These are phyloP conservation scores for Nomada hirtipes DNA, from an alignment of 2,888 invertebrate species.

Conservation along the genomic window DNA sequence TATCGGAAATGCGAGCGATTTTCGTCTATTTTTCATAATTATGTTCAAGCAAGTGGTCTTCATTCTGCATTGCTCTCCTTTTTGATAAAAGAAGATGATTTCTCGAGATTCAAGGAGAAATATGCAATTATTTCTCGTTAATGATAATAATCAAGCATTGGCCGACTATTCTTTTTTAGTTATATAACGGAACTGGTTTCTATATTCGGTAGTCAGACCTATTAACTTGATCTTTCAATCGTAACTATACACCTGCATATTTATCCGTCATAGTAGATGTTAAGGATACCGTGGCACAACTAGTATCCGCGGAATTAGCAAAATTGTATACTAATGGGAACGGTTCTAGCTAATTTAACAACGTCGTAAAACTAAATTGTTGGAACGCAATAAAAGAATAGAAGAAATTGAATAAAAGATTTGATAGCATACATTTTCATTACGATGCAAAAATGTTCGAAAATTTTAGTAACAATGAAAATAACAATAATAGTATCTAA, in stretches of 20 bases:
- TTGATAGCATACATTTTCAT: too few species aligned
- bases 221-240: slow-evolving; percentile 47
- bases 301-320: neutral
- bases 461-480: neutral
- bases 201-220: slow-evolving; percentile 23
- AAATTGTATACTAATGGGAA: neutral
- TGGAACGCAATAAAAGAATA: neutral
- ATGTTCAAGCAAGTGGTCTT: neutral
- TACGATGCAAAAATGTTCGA: too few species aligned
- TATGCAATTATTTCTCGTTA: slow-evolving; percentile 21
- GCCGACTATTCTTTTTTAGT: slow-evolving; percentile 40
- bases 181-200: slow-evolving; percentile 55
- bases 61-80: neutral
- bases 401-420: neutral
- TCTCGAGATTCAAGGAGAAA: slow-evolving; percentile 4
- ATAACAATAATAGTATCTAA: neutral
- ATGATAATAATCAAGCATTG: slow-evolving; percentile 45
- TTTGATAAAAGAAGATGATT: neutral
- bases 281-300: neutral
- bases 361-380: neutral
- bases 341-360: neutral
- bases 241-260: slow-evolving; percentile 14
- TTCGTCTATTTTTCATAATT: neutral
- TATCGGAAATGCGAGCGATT: neutral
- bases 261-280: neutral